phyloP scores from a whole-genome alignment of 2,888 invertebrate genomes.

The Galeopsomyia nigrocyanea region DNA sequence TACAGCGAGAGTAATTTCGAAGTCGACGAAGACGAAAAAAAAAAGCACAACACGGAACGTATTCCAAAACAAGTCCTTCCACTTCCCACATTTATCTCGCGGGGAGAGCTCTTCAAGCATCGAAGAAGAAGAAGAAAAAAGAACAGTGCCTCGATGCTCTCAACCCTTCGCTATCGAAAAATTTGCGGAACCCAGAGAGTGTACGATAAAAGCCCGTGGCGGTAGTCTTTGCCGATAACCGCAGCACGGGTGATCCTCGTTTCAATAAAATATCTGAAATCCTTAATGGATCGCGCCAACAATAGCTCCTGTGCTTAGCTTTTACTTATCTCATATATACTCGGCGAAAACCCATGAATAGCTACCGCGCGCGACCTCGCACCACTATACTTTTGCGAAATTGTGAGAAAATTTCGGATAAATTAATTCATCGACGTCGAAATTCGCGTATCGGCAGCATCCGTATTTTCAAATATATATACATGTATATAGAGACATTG shows the following conservation, averaged over 20 bases:
- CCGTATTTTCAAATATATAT: constrained; percentile 9
- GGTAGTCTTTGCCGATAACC: constrained; percentile 11
- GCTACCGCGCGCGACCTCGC: not conserved
- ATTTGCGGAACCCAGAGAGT: constrained; percentile 53
- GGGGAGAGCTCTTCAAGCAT: constrained; percentile 8
- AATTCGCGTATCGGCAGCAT: not conserved
- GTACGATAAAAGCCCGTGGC: constrained; percentile 33
- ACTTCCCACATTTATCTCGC: not conserved
- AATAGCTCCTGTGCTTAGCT: constrained; percentile 52
- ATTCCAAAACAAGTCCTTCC: not conserved
- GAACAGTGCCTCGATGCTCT: too few relatives aligned
- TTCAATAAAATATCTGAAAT: constrained; percentile 60
- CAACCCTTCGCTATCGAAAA: constrained; percentile 48
- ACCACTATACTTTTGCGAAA: not conserved
- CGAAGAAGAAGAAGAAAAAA: too few relatives aligned
- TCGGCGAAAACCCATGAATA: not conserved
- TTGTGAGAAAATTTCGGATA: not conserved
- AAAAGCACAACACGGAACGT: not conserved
- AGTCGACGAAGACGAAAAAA: too few relatives aligned
- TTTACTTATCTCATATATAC: constrained; percentile 25
- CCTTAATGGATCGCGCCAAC: constrained; percentile 63
- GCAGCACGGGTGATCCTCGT: not conserved
- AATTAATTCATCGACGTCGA: constrained; percentile 25
- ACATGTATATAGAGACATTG: constrained; percentile 18
- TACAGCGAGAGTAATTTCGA: too few relatives aligned